These are phyloP conservation scores for Drosophila pachea DNA, from an alignment of 1,140 invertebrate species.

Conservation along the genomic window DNA sequence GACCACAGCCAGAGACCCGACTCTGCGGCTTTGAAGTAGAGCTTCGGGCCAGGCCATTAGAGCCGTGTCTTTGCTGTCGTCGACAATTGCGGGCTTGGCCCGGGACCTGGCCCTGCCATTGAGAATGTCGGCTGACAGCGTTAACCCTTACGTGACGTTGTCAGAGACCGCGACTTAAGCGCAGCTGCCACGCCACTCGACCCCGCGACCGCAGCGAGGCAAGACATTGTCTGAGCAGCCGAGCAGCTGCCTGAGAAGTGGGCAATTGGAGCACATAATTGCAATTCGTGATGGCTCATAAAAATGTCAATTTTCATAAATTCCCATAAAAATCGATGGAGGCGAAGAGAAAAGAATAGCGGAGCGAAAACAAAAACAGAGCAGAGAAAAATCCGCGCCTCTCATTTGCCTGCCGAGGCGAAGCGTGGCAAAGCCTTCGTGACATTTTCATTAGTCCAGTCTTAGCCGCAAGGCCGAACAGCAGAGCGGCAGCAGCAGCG, in stretches of 20 bases:
- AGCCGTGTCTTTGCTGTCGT: background rate
- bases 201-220: background rate
- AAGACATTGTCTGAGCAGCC: background rate
- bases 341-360: background rate
- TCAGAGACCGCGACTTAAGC: conserved; percentile 40
- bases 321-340: conserved; percentile 33
- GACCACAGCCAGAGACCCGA: background rate
- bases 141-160: conserved; percentile 35
- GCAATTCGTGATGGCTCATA: conserved; percentile 53
- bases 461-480: conserved; percentile 18
- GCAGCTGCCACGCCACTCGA: conserved; percentile 7
- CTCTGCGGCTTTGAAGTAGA: background rate
- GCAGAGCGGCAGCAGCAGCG: background rate
- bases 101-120: conserved; percentile 5
- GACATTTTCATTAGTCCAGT: conserved; percentile 67
- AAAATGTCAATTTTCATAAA: conserved; percentile 73
- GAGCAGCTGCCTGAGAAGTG: background rate
- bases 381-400: conserved; percentile 26
- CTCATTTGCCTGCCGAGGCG: conserved; percentile 36
- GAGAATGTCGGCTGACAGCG: conserved; percentile 17
- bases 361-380: conserved; percentile 1
- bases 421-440: conserved; percentile 44
- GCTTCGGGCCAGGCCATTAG: conserved; percentile 21
- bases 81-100: background rate
- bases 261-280: conserved; percentile 50